Evolutionary conservation across 1,140 invertebrate species (phyloP).

Genomic region (Schlechtendalia chinensis): DNA sequence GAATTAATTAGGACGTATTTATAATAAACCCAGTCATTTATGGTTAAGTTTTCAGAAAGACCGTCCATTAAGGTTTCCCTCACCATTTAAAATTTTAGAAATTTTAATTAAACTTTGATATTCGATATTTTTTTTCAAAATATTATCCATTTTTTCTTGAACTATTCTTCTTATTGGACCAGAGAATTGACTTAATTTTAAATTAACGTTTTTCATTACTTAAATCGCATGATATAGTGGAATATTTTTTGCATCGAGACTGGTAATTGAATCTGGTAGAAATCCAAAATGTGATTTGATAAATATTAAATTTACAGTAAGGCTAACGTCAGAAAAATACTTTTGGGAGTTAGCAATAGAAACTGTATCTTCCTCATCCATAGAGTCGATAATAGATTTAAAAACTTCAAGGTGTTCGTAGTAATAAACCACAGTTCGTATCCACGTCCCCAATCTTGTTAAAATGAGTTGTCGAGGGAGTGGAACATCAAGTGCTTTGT

Average conservation of each 20-base stretch:
- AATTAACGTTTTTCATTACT: too few species aligned
- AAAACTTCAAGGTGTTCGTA: background rate
- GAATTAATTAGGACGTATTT: too few species aligned
- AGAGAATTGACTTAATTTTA: too few species aligned
- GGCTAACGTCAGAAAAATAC: background rate
- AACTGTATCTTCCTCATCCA: background rate
- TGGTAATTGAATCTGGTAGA: background rate
- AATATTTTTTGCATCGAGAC: background rate
- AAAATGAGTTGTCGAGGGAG: background rate
- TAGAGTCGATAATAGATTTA: background rate
- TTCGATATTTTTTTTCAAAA: too few species aligned
- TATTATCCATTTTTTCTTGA: too few species aligned
- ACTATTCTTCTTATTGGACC: too few species aligned
- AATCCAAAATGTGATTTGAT: slow-evolving; percentile 11
- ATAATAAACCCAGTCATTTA: too few species aligned
- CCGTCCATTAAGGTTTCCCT: too few species aligned
- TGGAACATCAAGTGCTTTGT: background rate
- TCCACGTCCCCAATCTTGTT: background rate
- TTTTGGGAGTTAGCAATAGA: background rate
- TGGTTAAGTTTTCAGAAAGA: too few species aligned
- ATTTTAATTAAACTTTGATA: too few species aligned
- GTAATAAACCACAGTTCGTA: background rate
- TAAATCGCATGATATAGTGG: too few species aligned
- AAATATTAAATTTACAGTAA: background rate
- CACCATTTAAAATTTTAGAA: too few species aligned